A percentile compares a stretch with the other conserved stretches of the same genome.
Evolutionary conservation across 1,140 invertebrate species (phyloP).

Genomic region (Drosophila sp.): DNA sequence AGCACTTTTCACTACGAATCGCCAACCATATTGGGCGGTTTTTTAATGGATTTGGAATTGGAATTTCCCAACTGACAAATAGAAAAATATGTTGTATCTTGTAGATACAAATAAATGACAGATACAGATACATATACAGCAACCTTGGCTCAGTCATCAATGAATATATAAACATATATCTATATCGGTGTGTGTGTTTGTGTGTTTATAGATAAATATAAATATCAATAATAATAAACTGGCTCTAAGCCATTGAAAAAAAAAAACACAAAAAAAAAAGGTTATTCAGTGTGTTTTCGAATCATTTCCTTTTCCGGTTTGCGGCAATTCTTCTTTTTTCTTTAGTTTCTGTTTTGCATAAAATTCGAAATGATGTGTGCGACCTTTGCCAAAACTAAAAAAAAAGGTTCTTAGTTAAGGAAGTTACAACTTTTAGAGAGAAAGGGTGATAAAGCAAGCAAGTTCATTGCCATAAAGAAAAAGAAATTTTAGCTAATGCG

Average conservation of each 20-base stretch:
- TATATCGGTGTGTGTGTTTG: neutral
- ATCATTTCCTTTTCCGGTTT: conserved; percentile 79
- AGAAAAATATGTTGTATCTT: conserved; percentile 9
- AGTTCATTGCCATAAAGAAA: conserved; percentile 7
- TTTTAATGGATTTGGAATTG: conserved; percentile 9
- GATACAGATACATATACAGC: neutral
- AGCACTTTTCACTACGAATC: conserved; percentile 27
- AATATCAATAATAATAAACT: conserved; percentile 42
- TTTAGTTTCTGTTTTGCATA: conserved; percentile 57
- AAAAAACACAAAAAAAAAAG: conserved; percentile 19
- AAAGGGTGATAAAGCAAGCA: neutral
- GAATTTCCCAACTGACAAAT: neutral
- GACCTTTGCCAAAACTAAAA: conserved; percentile 48
- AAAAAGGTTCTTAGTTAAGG: neutral
- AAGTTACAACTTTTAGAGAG: neutral
- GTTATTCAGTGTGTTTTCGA: conserved; percentile 24
- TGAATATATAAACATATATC: conserved; percentile 19
- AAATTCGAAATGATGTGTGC: conserved; percentile 19
- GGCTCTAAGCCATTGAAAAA: neutral
- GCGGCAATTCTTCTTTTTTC: conserved; percentile 42
- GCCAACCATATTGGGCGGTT: conserved; percentile 39
- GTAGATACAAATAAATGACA: neutral
- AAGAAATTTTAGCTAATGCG: conserved; percentile 18
- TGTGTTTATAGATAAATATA: conserved; percentile 20
- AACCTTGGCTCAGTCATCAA: conserved; percentile 30